phyloP scores from a whole-genome alignment of 2,113 vertebrate genomes.

The Catharus bicknelli region DNA sequence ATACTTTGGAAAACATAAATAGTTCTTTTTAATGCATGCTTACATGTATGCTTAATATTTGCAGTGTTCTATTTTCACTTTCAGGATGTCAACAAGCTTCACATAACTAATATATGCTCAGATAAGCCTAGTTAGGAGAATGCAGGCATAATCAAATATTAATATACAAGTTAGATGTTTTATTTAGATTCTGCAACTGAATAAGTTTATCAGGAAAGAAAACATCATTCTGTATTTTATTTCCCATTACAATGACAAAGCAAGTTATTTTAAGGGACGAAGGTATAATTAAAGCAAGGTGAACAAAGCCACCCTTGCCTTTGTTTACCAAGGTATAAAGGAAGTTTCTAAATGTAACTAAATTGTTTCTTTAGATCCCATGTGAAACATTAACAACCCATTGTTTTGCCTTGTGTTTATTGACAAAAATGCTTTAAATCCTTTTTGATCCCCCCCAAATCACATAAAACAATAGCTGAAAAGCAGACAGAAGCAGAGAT shows the following conservation, averaged over 20 bases:
- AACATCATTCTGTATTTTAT: neutral
- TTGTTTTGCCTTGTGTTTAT: constrained; percentile 44
- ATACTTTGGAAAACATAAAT: neutral
- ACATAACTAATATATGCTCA: neutral
- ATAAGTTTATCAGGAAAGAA: neutral
- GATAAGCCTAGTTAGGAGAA: neutral
- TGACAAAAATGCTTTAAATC: constrained; percentile 10
- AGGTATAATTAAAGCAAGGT: constrained; percentile 44
- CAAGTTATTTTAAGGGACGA: constrained; percentile 46
- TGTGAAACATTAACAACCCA: constrained; percentile 45
- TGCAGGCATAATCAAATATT: neutral
- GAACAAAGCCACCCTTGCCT: constrained; percentile 41
- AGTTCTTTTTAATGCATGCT: neutral
- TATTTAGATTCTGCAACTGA: neutral
- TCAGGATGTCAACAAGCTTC: neutral
- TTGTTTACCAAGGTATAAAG: constrained; percentile 60
- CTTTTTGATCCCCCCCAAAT: neutral
- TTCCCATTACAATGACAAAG: constrained; percentile 20
- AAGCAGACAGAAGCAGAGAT: neutral
- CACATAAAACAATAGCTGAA: constrained; percentile 10
- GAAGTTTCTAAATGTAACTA: constrained; percentile 61
- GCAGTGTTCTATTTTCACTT: constrained; percentile 4
- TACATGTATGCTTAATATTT: neutral
- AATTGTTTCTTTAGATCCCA: constrained; percentile 53
- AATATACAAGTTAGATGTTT: neutral